Percentiles rank a stretch among this genome's conserved stretches.
Conservation (phyloP, 2,797 vertebrate genomes). For the Podargus strigoides region DNA sequence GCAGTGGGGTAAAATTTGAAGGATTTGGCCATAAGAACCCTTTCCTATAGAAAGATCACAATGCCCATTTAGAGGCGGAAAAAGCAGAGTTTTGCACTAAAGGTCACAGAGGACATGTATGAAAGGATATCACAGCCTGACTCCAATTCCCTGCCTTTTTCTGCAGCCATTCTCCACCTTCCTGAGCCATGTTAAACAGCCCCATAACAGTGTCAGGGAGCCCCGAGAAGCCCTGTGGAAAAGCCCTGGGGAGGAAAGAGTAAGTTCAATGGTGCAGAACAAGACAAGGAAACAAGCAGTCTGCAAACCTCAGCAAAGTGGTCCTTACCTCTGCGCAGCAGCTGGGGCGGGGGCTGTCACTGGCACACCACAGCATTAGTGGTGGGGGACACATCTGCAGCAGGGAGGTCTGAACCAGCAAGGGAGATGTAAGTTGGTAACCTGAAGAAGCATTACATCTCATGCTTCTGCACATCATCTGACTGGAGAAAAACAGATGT, state of each 20-base stretch:
- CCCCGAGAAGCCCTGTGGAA: neutral
- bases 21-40: neutral
- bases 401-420: neutral
- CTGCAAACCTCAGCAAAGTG: neutral
- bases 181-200: neutral
- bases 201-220: neutral
- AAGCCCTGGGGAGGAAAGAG: slow-evolving; percentile 4
- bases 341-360: neutral
- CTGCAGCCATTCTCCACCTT: neutral
- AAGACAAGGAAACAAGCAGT: neutral
- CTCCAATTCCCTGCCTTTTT: neutral
- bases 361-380: neutral
- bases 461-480: neutral
- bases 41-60: neutral
- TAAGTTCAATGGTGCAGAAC: neutral
- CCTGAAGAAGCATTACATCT: neutral
- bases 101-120: neutral
- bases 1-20: neutral
- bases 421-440: neutral
- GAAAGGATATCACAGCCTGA: neutral
- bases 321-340: neutral
- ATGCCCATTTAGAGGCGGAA: neutral
- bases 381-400: neutral
- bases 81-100: neutral
- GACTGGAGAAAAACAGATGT: slow-evolving; percentile 31